These are phyloP conservation scores for Asteroscopus sphinx DNA, from an alignment of 2,888 invertebrate species.

Conservation along the genomic window DNA sequence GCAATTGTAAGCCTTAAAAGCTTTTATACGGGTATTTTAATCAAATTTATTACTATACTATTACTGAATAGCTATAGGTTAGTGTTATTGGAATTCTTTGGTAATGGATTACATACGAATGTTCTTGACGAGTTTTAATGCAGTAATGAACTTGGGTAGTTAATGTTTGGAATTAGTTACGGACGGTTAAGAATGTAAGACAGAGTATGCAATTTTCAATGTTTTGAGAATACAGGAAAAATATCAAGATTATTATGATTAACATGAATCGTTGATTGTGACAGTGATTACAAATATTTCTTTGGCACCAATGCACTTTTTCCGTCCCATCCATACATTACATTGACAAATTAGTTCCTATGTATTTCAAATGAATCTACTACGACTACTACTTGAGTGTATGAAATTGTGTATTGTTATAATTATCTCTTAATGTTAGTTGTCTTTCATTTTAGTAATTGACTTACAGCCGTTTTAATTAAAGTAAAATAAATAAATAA, in stretches of 20 bases:
- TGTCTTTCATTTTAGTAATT: too few relatives aligned
- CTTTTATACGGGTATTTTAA: conserved; percentile 34
- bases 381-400: too few relatives aligned
- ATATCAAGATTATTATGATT: neutral
- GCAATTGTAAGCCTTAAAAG: conserved; percentile 33
- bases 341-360: too few relatives aligned
- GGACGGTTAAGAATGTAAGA: conserved; percentile 2
- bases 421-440: too few relatives aligned
- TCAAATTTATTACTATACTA: conserved; percentile 16
- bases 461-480: too few relatives aligned
- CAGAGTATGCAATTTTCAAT: neutral
- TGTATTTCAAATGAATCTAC: neutral
- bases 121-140: conserved; percentile 16
- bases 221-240: neutral
- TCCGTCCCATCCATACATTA: too few relatives aligned
- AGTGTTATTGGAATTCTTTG: conserved; percentile 34
- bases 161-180: conserved; percentile 14
- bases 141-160: conserved; percentile 44
- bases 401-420: too few relatives aligned
- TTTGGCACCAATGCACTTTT: too few relatives aligned
- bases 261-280: too few relatives aligned
- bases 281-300: too few relatives aligned
- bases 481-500: too few relatives aligned
- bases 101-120: conserved; percentile 22
- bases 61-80: conserved; percentile 6